phyloP scores from a whole-genome alignment of 2,888 invertebrate genomes.

The Diplazon laetatorius region DNA sequence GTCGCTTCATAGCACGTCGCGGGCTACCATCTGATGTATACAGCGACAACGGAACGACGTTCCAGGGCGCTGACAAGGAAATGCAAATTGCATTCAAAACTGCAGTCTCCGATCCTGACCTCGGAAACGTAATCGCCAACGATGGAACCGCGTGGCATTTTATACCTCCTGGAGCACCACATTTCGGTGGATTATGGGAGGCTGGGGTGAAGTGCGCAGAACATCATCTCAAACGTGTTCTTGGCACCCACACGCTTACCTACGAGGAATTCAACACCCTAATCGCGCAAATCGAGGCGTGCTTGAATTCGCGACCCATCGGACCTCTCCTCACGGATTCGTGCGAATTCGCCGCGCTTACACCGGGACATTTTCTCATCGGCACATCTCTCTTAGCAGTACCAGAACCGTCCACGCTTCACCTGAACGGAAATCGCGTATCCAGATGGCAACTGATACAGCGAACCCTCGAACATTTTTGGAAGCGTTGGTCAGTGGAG shows the following conservation, averaged over 20 bases:
- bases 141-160: constrained; percentile 31
- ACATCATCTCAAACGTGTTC: constrained; percentile 66
- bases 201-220: constrained; percentile 65
- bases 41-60: constrained; percentile 56
- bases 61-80: constrained; percentile 25
- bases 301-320: constrained; percentile 54
- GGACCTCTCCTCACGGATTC: constrained; percentile 49
- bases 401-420: constrained; percentile 63
- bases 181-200: constrained; percentile 63
- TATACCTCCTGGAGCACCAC: constrained; percentile 39
- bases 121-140: not conserved
- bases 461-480: constrained; percentile 63
- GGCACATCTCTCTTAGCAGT: constrained; percentile 61
- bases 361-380: constrained; percentile 70
- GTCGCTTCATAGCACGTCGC: too few species aligned
- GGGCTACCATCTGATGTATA: too few species aligned
- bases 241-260: constrained; percentile 58
- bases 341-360: constrained; percentile 54
- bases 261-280: constrained; percentile 67
- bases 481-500: constrained; percentile 50
- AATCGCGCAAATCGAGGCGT: constrained; percentile 57
- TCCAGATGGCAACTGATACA: constrained; percentile 43
- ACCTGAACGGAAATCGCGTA: too few species aligned
- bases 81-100: not conserved
- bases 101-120: not conserved